These are phyloP conservation scores for Drosophila rubida DNA, from an alignment of 2,888 invertebrate species.

Conservation along the genomic window DNA sequence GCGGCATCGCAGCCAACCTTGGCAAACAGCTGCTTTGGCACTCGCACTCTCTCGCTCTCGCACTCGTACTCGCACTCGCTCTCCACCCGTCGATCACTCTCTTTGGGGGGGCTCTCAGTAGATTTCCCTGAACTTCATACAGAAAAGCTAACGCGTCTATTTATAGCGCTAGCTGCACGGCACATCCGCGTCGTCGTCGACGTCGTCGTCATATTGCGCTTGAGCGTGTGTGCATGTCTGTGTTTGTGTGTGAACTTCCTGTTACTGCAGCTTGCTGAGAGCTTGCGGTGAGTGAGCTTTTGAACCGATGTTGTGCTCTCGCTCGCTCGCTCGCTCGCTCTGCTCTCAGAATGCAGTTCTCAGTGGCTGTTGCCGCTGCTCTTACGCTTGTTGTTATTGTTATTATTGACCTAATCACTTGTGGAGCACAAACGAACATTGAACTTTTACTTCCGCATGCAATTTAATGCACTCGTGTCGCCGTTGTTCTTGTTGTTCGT, in stretches of 20 bases:
- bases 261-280: conserved; percentile 58
- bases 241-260: conserved; percentile 63
- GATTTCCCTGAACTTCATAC: conserved; percentile 84
- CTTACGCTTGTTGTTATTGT: conserved; percentile 76
- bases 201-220: conserved; percentile 16
- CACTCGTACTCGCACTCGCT: conserved; percentile 5
- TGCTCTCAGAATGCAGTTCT: conserved; percentile 67
- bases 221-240: background rate
- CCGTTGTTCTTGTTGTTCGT: conserved; percentile 24
- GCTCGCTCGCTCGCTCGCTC: conserved; percentile 28
- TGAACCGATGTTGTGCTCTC: conserved; percentile 31
- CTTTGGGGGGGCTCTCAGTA: conserved; percentile 46
- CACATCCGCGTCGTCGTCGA: conserved; percentile 64
- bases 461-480: conserved; percentile 63
- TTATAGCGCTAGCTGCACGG: conserved; percentile 66
- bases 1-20: conserved; percentile 64
- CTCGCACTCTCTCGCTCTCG: conserved; percentile 2
- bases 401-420: conserved; percentile 85
- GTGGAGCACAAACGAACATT: conserved; percentile 85
- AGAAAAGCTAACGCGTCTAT: conserved; percentile 72
- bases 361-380: conserved; percentile 64
- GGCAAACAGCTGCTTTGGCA: conserved; percentile 61
- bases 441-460: conserved; percentile 85
- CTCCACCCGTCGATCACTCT: conserved; percentile 15
- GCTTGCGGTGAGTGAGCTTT: conserved; percentile 49